These are phyloP conservation scores for Temnothorax curvispinosus DNA, from an alignment of 1,140 invertebrate genomes.

Conservation along the genomic window DNA sequence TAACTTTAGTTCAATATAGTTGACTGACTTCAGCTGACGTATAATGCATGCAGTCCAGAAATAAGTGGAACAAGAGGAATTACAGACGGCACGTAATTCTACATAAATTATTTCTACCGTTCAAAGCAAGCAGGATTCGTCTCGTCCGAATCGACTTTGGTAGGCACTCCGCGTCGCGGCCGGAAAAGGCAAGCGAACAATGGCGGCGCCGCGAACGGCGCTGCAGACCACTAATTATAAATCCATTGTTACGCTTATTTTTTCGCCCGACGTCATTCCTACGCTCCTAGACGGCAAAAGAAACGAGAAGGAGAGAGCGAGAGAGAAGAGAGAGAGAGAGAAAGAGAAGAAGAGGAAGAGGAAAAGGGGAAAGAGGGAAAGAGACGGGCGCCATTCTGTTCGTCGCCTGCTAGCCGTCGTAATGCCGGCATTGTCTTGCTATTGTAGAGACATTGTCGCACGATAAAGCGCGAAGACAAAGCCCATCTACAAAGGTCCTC, in stretches of 20 bases:
- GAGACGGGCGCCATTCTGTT: constrained; percentile 70
- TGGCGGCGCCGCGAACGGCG: constrained; percentile 57
- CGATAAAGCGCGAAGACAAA: constrained; percentile 81
- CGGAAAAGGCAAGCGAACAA: constrained; percentile 72
- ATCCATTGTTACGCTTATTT: constrained; percentile 79
- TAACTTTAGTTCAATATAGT: constrained; percentile 21
- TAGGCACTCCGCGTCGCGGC: constrained; percentile 48
- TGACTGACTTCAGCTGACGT: constrained; percentile 4
- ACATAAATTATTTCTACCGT: constrained; percentile 53
- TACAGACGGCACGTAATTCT: constrained; percentile 48
- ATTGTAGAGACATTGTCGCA: constrained; percentile 81
- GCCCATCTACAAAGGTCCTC: constrained; percentile 77
- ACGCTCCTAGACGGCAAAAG: constrained; percentile 54
- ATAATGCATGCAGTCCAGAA: constrained; percentile 38
- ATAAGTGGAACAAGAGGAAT: constrained; percentile 51
- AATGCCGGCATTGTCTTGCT: constrained; percentile 78
- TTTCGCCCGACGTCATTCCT: constrained; percentile 78
- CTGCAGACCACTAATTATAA: constrained; percentile 81
- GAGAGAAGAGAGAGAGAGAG: not conserved
- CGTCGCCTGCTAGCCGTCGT: constrained; percentile 76
- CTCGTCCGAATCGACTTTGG: constrained; percentile 67
- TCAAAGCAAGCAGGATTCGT: constrained; percentile 58
- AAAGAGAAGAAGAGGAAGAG: not conserved
- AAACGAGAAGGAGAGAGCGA: constrained; percentile 7
- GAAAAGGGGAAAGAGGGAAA: not conserved